Conservation (phyloP, 2,888 invertebrate species). For the Polydrusus pterygomalis region DNA sequence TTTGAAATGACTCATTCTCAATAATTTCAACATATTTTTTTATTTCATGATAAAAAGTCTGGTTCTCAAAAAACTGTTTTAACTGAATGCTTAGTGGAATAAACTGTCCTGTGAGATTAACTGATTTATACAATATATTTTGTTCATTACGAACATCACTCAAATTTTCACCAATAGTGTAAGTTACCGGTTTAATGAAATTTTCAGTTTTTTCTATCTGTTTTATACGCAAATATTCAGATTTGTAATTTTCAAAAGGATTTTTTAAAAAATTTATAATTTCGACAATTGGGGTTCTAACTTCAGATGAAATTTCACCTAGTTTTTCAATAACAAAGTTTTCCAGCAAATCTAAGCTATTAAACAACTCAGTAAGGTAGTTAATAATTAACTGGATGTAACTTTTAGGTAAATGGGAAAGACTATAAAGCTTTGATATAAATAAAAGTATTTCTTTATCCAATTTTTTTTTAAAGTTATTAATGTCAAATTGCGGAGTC, state of each 20-base stretch:
- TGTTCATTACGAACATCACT: conserved; percentile 10
- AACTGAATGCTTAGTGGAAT: conserved; percentile 2
- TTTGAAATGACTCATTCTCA: no score
- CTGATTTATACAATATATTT: conserved; percentile 14
- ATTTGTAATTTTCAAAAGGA: conserved; percentile 5
- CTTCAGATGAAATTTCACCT: not conserved
- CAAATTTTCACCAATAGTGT: conserved; percentile 3
- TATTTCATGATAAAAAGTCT: no score
- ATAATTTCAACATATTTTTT: no score
- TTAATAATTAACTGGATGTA: conserved; percentile 8
- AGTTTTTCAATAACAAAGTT: not conserved
- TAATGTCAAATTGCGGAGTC: not conserved
- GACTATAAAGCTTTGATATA: conserved; percentile 19
- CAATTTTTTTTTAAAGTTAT: not conserved
- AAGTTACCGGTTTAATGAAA: conserved; percentile 3
- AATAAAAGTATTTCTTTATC: conserved; percentile 15
- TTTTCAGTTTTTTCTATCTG: conserved; percentile 7
- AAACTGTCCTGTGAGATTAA: conserved; percentile 8
- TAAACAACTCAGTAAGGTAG: conserved; percentile 13
- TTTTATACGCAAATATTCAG: conserved; percentile 3
- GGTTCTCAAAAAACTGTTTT: conserved; percentile 15
- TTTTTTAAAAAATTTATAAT: not conserved
- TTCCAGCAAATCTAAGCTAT: not conserved
- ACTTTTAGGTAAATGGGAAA: conserved; percentile 18
- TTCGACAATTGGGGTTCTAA: not conserved